These are phyloP conservation scores for Megatriorchis doriae DNA, from an alignment of 2,113 vertebrate genomes.

Conservation along the genomic window DNA sequence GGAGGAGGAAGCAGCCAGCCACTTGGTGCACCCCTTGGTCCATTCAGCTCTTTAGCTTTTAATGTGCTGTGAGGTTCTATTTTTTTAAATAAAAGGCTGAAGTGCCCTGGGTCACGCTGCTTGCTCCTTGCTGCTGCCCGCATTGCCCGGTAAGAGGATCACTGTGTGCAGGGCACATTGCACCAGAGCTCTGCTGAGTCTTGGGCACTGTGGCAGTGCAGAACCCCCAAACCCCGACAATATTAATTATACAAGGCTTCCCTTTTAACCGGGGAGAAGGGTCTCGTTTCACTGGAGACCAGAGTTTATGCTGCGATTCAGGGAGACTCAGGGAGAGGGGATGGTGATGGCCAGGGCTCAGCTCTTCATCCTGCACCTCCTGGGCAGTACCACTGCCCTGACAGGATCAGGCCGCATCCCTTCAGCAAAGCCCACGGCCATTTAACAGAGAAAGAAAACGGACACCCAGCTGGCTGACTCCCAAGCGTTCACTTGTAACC, in stretches of 20 bases:
- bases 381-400: neutral
- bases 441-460: neutral
- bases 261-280: neutral
- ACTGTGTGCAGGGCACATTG: neutral
- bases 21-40: neutral
- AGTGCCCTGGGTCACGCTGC: neutral
- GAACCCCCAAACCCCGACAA: fast-evolving
- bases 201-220: neutral
- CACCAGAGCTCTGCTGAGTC: neutral
- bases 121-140: neutral
- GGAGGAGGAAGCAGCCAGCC: neutral
- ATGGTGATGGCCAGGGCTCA: neutral
- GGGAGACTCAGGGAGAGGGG: neutral
- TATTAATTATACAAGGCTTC: neutral
- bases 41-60: neutral
- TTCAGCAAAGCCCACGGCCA: neutral
- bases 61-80: neutral
- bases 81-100: neutral
- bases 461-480: neutral
- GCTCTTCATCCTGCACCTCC: neutral
- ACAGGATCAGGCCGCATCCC: neutral
- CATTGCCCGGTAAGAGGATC: fast-evolving
- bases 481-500: neutral
- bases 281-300: neutral
- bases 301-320: neutral